A percentile compares a stretch with the other conserved stretches of the same genome.
phyloP scores from a whole-genome alignment of 2,113 vertebrate species.

The Amphiprion ocellaris region DNA sequence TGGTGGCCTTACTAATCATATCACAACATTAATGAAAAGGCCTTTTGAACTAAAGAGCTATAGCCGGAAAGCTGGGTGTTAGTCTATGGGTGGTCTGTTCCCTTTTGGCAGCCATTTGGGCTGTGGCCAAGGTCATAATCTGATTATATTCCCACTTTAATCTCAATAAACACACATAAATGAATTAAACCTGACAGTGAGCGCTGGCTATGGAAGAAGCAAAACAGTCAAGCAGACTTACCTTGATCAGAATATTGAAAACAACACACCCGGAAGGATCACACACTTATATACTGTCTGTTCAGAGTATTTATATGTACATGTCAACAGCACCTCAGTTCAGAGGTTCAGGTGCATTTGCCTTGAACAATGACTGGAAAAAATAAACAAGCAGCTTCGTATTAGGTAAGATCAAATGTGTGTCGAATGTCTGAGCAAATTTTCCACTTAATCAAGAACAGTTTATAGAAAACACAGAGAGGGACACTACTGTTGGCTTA shows the following conservation, averaged over 20 bases:
- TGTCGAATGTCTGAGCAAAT: background rate
- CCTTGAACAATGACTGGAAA: background rate
- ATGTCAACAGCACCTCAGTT: background rate
- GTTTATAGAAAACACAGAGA: too few species aligned
- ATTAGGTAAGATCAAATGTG: background rate
- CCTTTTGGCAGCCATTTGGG: conserved; percentile 50
- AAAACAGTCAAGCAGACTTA: conserved; percentile 23
- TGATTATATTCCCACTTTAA: conserved; percentile 70
- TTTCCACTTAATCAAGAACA: too few species aligned
- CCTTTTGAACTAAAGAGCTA: conserved; percentile 60
- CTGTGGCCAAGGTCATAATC: conserved; percentile 48
- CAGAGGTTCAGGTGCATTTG: background rate
- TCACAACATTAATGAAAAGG: conserved; percentile 61
- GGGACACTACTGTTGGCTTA: too few species aligned
- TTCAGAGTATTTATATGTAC: background rate
- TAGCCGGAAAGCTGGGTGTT: conserved; percentile 33
- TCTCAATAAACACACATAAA: conserved; percentile 69
- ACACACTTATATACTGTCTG: background rate
- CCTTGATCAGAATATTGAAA: conserved; percentile 33
- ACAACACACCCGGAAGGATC: background rate
- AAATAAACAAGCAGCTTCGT: background rate
- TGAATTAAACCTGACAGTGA: conserved; percentile 54
- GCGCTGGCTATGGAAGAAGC: conserved; percentile 11
- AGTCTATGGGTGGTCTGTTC: conserved; percentile 37
- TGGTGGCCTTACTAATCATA: conserved; percentile 62